phyloP scores from a whole-genome alignment of 2,113 vertebrate genomes.

The Hyperoodon ampullatus region DNA sequence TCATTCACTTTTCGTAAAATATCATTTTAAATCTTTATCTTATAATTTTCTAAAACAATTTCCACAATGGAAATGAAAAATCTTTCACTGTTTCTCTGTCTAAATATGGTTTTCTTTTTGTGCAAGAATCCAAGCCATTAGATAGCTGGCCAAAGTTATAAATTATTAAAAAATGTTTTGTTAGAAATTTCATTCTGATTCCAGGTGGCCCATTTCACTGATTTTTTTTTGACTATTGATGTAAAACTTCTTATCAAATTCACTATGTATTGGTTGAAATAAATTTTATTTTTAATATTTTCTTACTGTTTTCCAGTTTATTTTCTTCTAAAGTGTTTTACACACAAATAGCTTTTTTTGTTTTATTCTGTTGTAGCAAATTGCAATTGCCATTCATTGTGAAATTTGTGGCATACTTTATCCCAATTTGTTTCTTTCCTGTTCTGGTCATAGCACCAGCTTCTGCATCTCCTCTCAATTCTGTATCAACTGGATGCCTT shows the following conservation, averaged over 20 bases:
- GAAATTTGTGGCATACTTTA: slow-evolving; percentile 3
- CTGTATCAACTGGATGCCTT: background rate
- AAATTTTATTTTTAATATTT: background rate
- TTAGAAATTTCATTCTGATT: slow-evolving; percentile 39
- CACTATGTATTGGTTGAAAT: background rate
- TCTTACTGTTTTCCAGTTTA: slow-evolving; percentile 5
- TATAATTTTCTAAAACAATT: slow-evolving; percentile 53
- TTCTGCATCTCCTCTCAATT: background rate
- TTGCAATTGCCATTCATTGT: background rate
- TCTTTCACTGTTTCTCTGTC: slow-evolving; percentile 26
- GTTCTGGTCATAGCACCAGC: background rate
- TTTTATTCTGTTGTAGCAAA: slow-evolving; percentile 30
- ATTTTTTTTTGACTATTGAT: background rate
- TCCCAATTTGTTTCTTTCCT: slow-evolving; percentile 39
- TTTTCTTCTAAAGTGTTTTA: slow-evolving; percentile 37
- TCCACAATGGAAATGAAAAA: slow-evolving; percentile 38
- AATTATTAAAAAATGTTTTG: background rate
- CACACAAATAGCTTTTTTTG: background rate
- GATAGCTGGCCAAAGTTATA: slow-evolving; percentile 9
- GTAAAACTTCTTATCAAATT: slow-evolving; percentile 46
- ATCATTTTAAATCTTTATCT: slow-evolving; percentile 43
- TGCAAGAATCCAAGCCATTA: slow-evolving; percentile 13
- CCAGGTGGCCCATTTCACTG: background rate
- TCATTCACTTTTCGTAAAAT: slow-evolving; percentile 35
- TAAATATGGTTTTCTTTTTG: slow-evolving; percentile 45